These are phyloP conservation scores for Scleropages formosus DNA, from an alignment of 2,797 vertebrate genomes.

Conservation along the genomic window DNA sequence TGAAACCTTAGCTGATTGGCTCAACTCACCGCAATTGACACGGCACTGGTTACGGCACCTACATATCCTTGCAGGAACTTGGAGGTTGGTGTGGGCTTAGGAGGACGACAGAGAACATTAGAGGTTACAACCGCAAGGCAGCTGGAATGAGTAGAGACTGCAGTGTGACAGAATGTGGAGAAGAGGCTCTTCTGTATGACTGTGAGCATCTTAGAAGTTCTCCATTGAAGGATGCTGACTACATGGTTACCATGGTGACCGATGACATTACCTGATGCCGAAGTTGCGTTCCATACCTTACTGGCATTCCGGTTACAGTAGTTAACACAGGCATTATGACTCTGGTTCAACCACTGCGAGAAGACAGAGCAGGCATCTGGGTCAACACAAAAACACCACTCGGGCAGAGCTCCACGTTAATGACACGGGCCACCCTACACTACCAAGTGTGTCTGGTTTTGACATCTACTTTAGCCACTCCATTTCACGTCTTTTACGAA, in stretches of 20 bases:
- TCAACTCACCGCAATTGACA: conserved; percentile 88
- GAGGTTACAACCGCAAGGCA: background rate
- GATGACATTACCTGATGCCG: background rate
- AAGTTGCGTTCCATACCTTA: conserved; percentile 64
- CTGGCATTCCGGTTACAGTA: conserved; percentile 91
- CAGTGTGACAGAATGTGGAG: background rate
- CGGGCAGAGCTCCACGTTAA: background rate
- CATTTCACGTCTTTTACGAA: too few species aligned
- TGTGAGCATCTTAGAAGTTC: too few species aligned
- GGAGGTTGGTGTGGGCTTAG: conserved; percentile 77
- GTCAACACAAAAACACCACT: conserved; percentile 10
- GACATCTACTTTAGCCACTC: too few species aligned
- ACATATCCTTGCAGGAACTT: conserved; percentile 87
- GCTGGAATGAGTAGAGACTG: background rate
- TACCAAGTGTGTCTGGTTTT: too few species aligned
- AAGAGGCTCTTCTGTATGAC: background rate
- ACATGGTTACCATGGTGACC: background rate
- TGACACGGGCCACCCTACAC: too few species aligned
- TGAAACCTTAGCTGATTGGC: too few species aligned
- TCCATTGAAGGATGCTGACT: background rate
- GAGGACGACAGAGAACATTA: conserved; percentile 29
- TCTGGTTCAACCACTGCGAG: conserved; percentile 89
- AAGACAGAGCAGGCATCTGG: conserved; percentile 25
- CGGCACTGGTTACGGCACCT: conserved; percentile 87
- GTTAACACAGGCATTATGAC: conserved; percentile 93